Conservation (phyloP, 2,888 invertebrate genomes). For the Sepiola atlantica region DNA sequence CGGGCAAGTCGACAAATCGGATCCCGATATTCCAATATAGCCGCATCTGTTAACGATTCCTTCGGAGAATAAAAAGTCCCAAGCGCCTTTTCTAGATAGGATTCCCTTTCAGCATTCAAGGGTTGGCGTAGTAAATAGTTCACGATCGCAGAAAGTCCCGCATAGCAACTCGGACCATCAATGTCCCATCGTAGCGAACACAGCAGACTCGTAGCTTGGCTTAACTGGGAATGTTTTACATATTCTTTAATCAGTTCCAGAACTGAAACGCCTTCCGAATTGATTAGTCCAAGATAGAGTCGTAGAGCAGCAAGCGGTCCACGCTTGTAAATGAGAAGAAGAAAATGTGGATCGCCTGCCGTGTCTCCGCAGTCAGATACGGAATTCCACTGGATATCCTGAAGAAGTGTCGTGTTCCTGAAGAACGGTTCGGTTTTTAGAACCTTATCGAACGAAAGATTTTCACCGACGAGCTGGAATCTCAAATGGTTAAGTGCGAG, state of each 20-base stretch:
- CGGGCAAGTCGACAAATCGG: constrained; percentile 87
- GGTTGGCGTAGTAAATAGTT: constrained; percentile 80
- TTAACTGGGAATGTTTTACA: constrained; percentile 80
- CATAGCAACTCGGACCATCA: constrained; percentile 84
- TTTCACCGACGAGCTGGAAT: constrained; percentile 82
- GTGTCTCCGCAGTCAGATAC: background rate
- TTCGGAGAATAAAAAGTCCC: constrained; percentile 86
- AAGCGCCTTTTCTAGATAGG: constrained; percentile 82
- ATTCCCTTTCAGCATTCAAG: constrained; percentile 80
- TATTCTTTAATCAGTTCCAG: constrained; percentile 81
- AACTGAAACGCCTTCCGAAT: constrained; percentile 77
- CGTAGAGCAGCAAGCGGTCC: constrained; percentile 71
- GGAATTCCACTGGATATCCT: constrained; percentile 35
- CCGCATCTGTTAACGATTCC: constrained; percentile 81
- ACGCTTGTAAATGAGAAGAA: constrained; percentile 75
- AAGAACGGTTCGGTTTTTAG: constrained; percentile 82
- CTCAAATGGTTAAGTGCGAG: constrained; percentile 80
- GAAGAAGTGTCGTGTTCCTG: constrained; percentile 61
- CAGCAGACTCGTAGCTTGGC: constrained; percentile 82
- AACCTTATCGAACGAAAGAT: constrained; percentile 77
- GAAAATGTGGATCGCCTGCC: background rate
- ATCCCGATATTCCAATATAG: constrained; percentile 83
- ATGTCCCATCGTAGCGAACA: constrained; percentile 85
- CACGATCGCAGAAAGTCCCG: constrained; percentile 83
- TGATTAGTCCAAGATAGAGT: constrained; percentile 70